These are phyloP conservation scores for Zaprionus kolodkinae DNA, from an alignment of 1,140 invertebrate genomes.

Conservation along the genomic window DNA sequence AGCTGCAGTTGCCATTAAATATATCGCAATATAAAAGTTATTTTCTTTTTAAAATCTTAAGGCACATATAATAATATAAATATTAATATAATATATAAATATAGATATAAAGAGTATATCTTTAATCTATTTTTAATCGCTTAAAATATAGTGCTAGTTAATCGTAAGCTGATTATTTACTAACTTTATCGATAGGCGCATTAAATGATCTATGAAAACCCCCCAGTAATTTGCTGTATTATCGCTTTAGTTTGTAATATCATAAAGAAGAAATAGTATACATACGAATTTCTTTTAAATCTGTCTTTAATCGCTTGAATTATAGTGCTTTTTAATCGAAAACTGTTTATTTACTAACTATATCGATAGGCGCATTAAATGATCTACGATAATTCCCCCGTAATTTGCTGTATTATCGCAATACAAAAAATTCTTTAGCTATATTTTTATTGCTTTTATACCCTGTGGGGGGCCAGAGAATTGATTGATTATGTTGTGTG, in stretches of 20 bases:
- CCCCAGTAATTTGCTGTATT: not conserved
- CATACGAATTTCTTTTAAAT: not conserved
- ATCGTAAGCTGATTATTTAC: too few relatives aligned
- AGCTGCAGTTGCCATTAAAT: too few relatives aligned
- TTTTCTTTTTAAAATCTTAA: too few relatives aligned
- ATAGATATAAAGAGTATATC: too few relatives aligned
- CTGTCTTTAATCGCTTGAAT: not conserved
- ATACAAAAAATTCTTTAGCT: not conserved
- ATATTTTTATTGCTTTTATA: not conserved
- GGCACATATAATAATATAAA: too few relatives aligned
- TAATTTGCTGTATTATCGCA: not conserved
- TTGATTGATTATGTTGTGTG: conserved; percentile 2
- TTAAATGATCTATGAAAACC: not conserved
- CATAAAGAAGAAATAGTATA: too few relatives aligned
- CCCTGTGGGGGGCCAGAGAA: not conserved
- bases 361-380: too few relatives aligned
- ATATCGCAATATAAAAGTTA: too few relatives aligned
- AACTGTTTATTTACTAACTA: too few relatives aligned
- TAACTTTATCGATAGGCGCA: too few relatives aligned
- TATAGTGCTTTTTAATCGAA: not conserved
- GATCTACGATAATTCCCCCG: not conserved
- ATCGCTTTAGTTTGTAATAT: not conserved
- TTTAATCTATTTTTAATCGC: not conserved
- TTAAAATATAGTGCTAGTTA: too few relatives aligned
- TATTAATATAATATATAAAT: too few relatives aligned